These are phyloP conservation scores for Fulmarus glacialis DNA, from an alignment of 2,113 vertebrate species.

Conservation along the genomic window DNA sequence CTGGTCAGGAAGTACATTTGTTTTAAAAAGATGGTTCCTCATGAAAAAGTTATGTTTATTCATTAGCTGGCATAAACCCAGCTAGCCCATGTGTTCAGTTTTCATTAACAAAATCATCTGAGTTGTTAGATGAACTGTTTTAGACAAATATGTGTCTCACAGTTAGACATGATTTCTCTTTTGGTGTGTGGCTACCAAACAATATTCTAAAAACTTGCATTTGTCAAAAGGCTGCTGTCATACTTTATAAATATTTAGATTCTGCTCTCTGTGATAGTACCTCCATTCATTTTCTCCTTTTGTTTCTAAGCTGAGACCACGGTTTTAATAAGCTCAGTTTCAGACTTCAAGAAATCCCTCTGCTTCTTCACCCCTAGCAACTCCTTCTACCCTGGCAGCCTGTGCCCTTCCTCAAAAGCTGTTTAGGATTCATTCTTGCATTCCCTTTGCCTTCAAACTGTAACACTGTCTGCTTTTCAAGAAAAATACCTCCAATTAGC, in stretches of 20 bases:
- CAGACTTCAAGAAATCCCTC: background rate
- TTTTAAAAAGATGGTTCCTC: slow-evolving; percentile 38
- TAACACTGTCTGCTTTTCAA: background rate
- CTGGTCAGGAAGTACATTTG: slow-evolving; percentile 48
- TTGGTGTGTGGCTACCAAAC: slow-evolving; percentile 12
- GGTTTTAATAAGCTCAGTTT: background rate
- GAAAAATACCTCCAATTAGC: background rate
- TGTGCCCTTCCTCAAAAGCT: background rate
- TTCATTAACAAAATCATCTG: slow-evolving; percentile 40
- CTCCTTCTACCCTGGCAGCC: background rate
- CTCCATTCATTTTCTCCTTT: background rate
- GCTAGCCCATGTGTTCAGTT: slow-evolving; percentile 40
- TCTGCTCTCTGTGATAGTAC: background rate
- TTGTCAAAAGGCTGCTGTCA: slow-evolving; percentile 23
- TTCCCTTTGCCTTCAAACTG: background rate
- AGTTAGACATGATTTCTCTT: background rate
- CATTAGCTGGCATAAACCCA: slow-evolving; percentile 51
- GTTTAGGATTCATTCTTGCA: background rate
- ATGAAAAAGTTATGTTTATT: slow-evolving; percentile 53
- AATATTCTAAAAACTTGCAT: background rate
- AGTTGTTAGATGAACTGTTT: slow-evolving; percentile 32
- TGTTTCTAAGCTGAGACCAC: background rate
- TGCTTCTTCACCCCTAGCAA: background rate
- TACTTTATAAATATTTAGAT: slow-evolving; percentile 42
- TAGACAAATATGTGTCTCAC: slow-evolving; percentile 22